Evolutionary conservation across 2,888 invertebrate species (phyloP), one percentile per base, ranked within the genome.

Genomic region (Erebia palarica): DNA sequence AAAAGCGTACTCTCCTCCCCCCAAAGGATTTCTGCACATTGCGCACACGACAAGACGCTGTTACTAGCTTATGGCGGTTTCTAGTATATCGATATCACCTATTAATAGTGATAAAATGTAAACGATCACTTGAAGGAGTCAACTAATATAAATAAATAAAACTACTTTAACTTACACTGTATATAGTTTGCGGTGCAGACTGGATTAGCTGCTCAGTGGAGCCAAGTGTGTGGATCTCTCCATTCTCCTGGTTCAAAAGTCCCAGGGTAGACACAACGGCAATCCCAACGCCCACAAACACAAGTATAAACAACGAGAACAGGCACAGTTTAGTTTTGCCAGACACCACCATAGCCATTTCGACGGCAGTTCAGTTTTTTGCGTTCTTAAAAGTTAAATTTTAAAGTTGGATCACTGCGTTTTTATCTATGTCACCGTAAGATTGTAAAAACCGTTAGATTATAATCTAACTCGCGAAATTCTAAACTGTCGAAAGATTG

Each of bases 281-380:
- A 64, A 92, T 77, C 60, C 77, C 80, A 14, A 92, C 81, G 1
- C 92, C 92, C 64, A 89, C 70, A 10, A 88, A 16, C 70, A 90
- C 82, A 13, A 92, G 68, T 9, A 90, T 7, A 0, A 88, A 74
- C 53, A 91, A 76, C 0, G 82, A 82, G 77, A 85, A 86, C 68
- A 90, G 81, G 74, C 87, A 90, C 74, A 89, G 76, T 84, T 90
- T 91, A 0, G 88, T 84, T 75, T 87, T 88, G 44, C 80, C 81
- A 0, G 92, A 89, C 68, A 90, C 84, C 9, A 91, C 90, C 89
- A 91, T 91, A 67, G 92, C 91, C 92, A 92, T 92, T 73, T 86
- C 86, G 75, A 72, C 69, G 14, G 59, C 61, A 58, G 65, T 59
- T 51, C 57, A 66, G 16, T 66, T 71, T 65, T 76, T 73, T 42